Conservation (phyloP, 1,140 invertebrate species). For the Spodoptera litura region DNA sequence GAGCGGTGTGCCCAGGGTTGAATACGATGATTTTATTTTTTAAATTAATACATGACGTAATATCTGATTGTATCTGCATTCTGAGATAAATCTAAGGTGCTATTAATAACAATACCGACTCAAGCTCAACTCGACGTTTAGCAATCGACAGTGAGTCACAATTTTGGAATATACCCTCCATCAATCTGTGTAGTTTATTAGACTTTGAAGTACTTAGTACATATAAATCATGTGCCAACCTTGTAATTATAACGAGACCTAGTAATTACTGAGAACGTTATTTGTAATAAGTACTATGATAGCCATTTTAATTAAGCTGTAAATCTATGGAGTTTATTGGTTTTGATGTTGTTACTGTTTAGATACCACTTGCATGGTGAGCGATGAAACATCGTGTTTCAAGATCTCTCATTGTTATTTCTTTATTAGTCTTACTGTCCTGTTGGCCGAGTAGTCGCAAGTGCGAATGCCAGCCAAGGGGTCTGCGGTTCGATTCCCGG, state of each 20-base stretch:
- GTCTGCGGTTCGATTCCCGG: too few species aligned
- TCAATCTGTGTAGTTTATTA: not conserved
- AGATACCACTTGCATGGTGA: too few species aligned
- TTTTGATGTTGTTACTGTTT: not conserved
- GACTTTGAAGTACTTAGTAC: not conserved
- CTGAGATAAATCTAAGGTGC: not conserved
- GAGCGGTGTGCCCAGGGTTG: too few species aligned
- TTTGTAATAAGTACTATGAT: not conserved
- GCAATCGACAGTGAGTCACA: slow-evolving; percentile 10
- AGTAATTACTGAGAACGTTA: not conserved
- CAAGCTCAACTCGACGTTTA: not conserved
- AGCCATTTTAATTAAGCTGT: slow-evolving; percentile 27
- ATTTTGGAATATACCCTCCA: slow-evolving; percentile 1
- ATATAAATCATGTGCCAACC: slow-evolving; percentile 5
- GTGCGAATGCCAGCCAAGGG: too few species aligned
- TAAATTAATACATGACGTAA: not conserved
- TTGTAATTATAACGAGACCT: slow-evolving; percentile 25
- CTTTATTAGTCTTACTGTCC: too few species aligned
- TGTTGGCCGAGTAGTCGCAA: too few species aligned
- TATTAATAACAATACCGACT: slow-evolving; percentile 1
- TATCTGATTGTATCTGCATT: not conserved
- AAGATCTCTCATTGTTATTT: too few species aligned
- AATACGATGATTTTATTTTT: not conserved
- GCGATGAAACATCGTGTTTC: too few species aligned
- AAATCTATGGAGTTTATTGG: slow-evolving; percentile 9